Evolutionary conservation across 2,888 invertebrate species (phyloP).

Genomic region (Cheilosia urbana): DNA sequence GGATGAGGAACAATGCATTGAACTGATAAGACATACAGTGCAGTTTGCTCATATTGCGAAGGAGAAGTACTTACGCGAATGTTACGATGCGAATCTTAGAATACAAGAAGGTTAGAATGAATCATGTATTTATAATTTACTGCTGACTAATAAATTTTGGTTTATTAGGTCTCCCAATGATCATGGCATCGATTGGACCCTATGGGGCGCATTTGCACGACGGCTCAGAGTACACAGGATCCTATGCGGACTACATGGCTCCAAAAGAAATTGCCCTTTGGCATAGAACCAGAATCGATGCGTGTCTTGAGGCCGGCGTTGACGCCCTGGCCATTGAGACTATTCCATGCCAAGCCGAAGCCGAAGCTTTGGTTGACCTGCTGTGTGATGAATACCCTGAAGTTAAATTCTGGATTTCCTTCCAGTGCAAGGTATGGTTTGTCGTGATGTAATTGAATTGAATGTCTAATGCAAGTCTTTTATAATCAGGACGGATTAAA

Average conservation of each 20-base stretch:
- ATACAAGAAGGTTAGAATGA: constrained; percentile 62
- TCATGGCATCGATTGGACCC: constrained; percentile 96
- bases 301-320: constrained; percentile 91
- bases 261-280: constrained; percentile 90
- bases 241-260: constrained; percentile 88
- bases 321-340: constrained; percentile 96
- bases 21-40: constrained; percentile 90
- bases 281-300: constrained; percentile 93
- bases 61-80: constrained; percentile 86
- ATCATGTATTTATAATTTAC: constrained; percentile 49
- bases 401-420: constrained; percentile 93
- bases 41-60: constrained; percentile 90
- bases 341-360: constrained; percentile 94
- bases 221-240: constrained; percentile 96
- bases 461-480: neutral
- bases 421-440: constrained; percentile 91
- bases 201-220: constrained; percentile 96
- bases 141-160: neutral
- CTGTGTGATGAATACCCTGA: constrained; percentile 90
- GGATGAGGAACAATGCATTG: constrained; percentile 87
- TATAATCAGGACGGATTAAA: constrained; percentile 85
- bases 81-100: constrained; percentile 81
- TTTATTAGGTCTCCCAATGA: constrained; percentile 85
- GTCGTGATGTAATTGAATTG: neutral
- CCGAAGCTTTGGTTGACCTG: constrained; percentile 91